Base-by-base conservation (phyloP, 2,888 invertebrate genomes). In the Selenia dentaria region DNA sequence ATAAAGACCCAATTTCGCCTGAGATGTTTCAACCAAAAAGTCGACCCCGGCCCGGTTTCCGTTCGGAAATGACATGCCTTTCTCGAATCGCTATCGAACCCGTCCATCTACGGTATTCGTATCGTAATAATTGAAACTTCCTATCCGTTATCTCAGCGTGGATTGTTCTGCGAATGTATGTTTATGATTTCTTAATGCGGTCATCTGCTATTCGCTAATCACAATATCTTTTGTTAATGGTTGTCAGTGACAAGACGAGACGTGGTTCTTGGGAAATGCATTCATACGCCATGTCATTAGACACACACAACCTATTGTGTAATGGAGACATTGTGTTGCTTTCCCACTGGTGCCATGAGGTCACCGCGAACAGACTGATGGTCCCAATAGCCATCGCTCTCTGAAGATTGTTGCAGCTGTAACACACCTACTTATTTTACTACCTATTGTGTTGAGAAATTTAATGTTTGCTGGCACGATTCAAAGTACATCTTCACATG, bases 341-440 rank as follows among this genome's bases (percentile, higher is more conserved):
- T 50, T 58, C 51, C 49, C 56, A 59, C 46, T 50, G 53, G 45
- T 52, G 50, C 49, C 46, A 34, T 51, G 54, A 51, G 51, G 48
- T 54, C 52, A 54, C 38, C 27, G 26, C 37, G 28, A 28, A 13
- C 2, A 16, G 16, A 16, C 2, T 4, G 35, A 13, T 25, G 39
- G 9, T 48, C 47, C 25, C 24, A 41, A 40, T 46, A 36, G 25
- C 28, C 27, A 16, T 38, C 25, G 25, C 11, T 33, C 28, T 24
- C 29, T 39, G 27, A 27, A 41, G 28, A 29, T 39, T 29, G 24
- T 20, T 12, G 11, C 31, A 11, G 20, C 18, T 28, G 29, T 24
- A 38, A 28, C 25, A 20, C 18, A 5, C 11, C 6, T 28, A 14
- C n/a, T 27, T 32, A 33, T 40, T 41, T 40, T 36, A 32, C 25